These are phyloP conservation scores for Parascotia fuliginaria DNA, from an alignment of 2,888 invertebrate species.

Conservation along the genomic window DNA sequence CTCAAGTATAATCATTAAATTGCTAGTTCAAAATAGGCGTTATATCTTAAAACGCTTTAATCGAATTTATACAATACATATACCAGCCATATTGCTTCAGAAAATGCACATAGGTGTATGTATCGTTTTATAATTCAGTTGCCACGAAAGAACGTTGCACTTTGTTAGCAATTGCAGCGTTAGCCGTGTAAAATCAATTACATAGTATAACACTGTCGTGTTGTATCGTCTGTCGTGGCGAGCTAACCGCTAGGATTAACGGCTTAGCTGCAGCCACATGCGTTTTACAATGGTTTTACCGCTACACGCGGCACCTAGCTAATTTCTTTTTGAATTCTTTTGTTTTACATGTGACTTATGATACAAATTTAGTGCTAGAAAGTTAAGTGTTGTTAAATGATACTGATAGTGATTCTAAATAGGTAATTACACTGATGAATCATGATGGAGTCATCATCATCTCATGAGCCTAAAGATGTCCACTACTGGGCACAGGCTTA, in stretches of 20 bases:
- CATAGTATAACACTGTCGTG: constrained; percentile 34
- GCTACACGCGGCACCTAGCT: constrained; percentile 10
- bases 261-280: constrained; percentile 39
- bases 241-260: constrained; percentile 46
- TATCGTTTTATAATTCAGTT: constrained; percentile 16
- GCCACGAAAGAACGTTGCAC: constrained; percentile 14
- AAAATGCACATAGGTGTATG: neutral
- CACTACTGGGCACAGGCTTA: too few relatives aligned
- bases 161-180: constrained; percentile 28
- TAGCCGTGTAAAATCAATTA: constrained; percentile 48
- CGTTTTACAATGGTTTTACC: constrained; percentile 43
- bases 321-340: constrained; percentile 2
- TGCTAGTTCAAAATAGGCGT: too few relatives aligned
- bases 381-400: too few relatives aligned
- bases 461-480: too few relatives aligned
- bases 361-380: too few relatives aligned
- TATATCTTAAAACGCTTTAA: too few relatives aligned
- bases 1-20: too few relatives aligned
- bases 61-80: too few relatives aligned
- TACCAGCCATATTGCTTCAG: neutral
- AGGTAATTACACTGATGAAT: too few relatives aligned
- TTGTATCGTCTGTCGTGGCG: constrained; percentile 35
- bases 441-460: too few relatives aligned
- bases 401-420: too few relatives aligned
- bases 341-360: neutral